Conservation (phyloP, 2,113 vertebrate genomes). For the Lampris incognitus region DNA sequence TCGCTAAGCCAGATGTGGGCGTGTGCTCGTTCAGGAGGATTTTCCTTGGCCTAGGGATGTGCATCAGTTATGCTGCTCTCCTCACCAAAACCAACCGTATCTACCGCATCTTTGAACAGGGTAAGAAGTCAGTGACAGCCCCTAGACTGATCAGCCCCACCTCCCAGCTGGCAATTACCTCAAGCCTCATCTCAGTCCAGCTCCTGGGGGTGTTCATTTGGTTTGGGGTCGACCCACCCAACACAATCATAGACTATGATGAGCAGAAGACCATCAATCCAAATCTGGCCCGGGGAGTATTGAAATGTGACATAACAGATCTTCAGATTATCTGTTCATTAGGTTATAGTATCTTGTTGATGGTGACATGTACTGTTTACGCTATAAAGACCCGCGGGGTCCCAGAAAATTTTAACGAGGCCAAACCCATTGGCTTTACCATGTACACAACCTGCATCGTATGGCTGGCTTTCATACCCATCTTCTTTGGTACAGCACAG, state of each 20-base stretch:
- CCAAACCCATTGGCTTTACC: conserved; percentile 98
- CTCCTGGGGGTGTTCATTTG: conserved; percentile 95
- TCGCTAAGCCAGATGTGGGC: conserved; percentile 90
- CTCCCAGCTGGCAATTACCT: conserved; percentile 94
- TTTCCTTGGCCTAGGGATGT: conserved; percentile 95
- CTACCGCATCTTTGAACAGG: conserved; percentile 96
- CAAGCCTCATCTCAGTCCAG: conserved; percentile 92
- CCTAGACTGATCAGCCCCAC: conserved; percentile 95
- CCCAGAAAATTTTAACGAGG: conserved; percentile 98
- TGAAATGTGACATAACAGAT: conserved; percentile 97
- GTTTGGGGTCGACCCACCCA: conserved; percentile 94
- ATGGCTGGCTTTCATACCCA: conserved; percentile 97
- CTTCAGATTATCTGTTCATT: conserved; percentile 97
- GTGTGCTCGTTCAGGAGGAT: conserved; percentile 94
- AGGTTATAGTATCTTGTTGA: conserved; percentile 96
- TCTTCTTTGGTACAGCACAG: conserved; percentile 98
- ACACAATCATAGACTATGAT: conserved; percentile 94
- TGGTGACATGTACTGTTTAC: conserved; percentile 98
- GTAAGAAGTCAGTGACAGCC: conserved; percentile 94
- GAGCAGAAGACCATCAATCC: conserved; percentile 94
- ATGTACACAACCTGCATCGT: conserved; percentile 99
- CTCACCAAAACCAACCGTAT: conserved; percentile 98
- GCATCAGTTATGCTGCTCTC: conserved; percentile 95
- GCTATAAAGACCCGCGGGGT: conserved; percentile 98
- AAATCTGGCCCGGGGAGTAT: conserved; percentile 88